Evolutionary conservation across 2,888 invertebrate species (phyloP), one percentile per base, ranked within the genome.

Genomic region (Agonopterix heracliana): DNA sequence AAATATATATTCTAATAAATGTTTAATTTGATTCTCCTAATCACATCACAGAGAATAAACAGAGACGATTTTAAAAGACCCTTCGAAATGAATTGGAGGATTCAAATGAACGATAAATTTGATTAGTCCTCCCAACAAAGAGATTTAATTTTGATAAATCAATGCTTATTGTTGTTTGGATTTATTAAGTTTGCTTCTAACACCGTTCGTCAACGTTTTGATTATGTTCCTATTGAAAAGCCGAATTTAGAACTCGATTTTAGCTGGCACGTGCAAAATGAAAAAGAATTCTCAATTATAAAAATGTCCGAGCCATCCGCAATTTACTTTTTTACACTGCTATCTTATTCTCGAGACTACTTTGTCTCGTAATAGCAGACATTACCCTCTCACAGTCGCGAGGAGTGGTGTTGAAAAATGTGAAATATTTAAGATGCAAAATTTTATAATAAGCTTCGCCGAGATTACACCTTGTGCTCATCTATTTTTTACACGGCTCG

Each of bases 61-160:
- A 71, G 55, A 68, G 64, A 66, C 64, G 58, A 68, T 68, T 69
- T 65, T 65, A 63, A 63, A 70, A 66, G 69, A 70, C 77, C 81
- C 81, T 78, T 76, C 74, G 61, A 76, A 78, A 78, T 71, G 67
- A 78, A 80, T 74, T 71, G 70, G 70, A 64, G 82, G 82, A 87
- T 85, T 80, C 75, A 78, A 82, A 83, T 81, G 74, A 79, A 68
- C 73, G 83, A 87, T 86, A 85, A 85, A 86, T 83, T 86, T 83
- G 84, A 87, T 87, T 87, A 82, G 74, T 74, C 58, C 61, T 68
- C 69, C 68, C 65, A 63, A 85, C 83, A 84, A 85, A 81, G 81
- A 84, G 84, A 86, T 86, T 86, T 82, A 74, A 83, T 85, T 87
- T 81, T 78, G 81, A 85, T 85, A 86, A 84, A 84, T 85, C 81